Evolutionary conservation across 2,888 invertebrate genomes (phyloP), one percentile per base, ranked within the genome.

Genomic region (Troides helena): DNA sequence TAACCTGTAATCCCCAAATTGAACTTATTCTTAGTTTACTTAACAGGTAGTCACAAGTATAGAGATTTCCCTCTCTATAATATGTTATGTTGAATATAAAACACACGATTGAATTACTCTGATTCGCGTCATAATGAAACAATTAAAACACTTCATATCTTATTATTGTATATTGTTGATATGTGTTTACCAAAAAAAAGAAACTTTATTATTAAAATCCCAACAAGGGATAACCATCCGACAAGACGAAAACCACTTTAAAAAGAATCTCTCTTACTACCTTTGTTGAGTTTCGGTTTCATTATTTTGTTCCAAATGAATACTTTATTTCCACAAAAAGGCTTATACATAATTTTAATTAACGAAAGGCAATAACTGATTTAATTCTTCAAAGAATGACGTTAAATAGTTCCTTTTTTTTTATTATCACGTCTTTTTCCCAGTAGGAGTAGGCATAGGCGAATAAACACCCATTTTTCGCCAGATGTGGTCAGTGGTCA

Each of bases 1-100:
- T n/a, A 30, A 56, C 39, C 14, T 61, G 62, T 61, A 69, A 60
- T 66, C 69, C 50, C 4, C 36, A 23, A 57, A 64, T 46, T 65
- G 58, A n/a, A n/a, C 36, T 64, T 58, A 23, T 23, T 23, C 23
- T 23, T 5, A 21, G 21, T 62, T 43, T 36, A 7, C 3, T 36
- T n/a, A 18, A 21, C 43, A 43, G 21, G 0, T 12, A 21, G 14
- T 21, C 2, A 43, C 14, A 39, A 12, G 12, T 10, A 39, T 3
- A 6, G 7, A 30, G 1, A 21, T 21, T 10, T 23, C 10, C 7
- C 8, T 58, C 12, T 58, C 25, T 14, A 58, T 8, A 25, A 12
- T 58, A 25, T 58, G 10, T 23, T 58, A 18, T 43, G 43, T 12
- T 53, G 18, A 18, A 53, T 53, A 53, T 53, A 18, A 53, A 53